Conservation (phyloP, 1,140 invertebrate genomes). For the Eciton burchellii region DNA sequence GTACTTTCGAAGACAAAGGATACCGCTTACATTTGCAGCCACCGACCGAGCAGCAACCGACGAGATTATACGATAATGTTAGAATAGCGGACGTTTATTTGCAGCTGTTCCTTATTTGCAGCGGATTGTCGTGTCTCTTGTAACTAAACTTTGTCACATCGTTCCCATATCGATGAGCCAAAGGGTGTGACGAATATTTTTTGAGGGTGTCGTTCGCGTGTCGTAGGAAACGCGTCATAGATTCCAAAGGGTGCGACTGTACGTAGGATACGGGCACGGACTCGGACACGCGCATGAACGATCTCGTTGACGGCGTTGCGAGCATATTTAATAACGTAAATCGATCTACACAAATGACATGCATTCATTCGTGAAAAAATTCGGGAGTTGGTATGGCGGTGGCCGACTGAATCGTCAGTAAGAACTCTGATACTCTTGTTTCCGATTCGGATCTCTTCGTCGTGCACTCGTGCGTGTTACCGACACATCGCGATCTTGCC, state of each 20-base stretch:
- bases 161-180: background rate
- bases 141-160: constrained; percentile 22
- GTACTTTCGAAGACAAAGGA: constrained; percentile 10
- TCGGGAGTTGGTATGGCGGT: constrained; percentile 79
- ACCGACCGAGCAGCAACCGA: background rate
- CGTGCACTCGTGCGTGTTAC: constrained; percentile 50
- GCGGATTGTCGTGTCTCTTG: constrained; percentile 33
- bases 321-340: constrained; percentile 34
- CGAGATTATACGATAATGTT: constrained; percentile 21
- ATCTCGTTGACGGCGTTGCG: constrained; percentile 41
- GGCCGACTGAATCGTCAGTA: constrained; percentile 70
- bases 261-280: constrained; percentile 65
- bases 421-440: constrained; percentile 64
- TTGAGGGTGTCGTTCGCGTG: constrained; percentile 38
- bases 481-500: constrained; percentile 32
- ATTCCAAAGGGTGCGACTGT: constrained; percentile 48
- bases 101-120: constrained; percentile 43
- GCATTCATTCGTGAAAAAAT: constrained; percentile 67
- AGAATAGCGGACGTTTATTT: constrained; percentile 47
- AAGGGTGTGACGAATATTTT: constrained; percentile 22
- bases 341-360: constrained; percentile 51
- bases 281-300: constrained; percentile 49
- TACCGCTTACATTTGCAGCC: constrained; percentile 33
- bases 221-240: constrained; percentile 10
- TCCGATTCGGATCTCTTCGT: constrained; percentile 58